Conservation (phyloP, 2,113 vertebrate genomes). For the Azemiops feae region DNA sequence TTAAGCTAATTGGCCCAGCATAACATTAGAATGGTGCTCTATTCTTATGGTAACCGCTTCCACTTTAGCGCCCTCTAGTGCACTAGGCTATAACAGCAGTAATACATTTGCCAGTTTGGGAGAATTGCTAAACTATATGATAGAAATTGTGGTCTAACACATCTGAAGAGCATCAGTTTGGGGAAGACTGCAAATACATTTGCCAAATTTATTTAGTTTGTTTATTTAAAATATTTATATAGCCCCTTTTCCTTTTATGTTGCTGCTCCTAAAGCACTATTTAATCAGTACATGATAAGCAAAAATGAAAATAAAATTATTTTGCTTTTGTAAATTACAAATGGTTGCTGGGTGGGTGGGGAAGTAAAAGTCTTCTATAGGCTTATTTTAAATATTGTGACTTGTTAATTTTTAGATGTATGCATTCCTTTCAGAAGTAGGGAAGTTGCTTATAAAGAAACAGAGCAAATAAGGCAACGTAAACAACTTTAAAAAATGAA, state of each 20-base stretch:
- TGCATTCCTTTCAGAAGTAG: not conserved
- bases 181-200: not conserved
- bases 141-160: not conserved
- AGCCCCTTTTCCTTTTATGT: rapidly evolving
- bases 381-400: not conserved
- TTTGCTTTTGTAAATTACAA: not conserved
- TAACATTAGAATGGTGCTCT: not conserved
- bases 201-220: not conserved
- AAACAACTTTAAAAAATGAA: not conserved
- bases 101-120: not conserved
- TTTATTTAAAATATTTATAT: not conserved
- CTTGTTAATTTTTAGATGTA: not conserved
- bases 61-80: not conserved
- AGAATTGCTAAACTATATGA: not conserved
- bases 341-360: not conserved
- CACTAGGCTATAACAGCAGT: not conserved
- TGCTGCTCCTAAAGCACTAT: not conserved
- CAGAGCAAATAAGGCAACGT: not conserved
- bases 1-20: not conserved
- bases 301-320: not conserved
- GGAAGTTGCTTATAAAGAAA: not conserved
- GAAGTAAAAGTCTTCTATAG: not conserved
- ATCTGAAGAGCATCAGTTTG: not conserved
- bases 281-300: not conserved
- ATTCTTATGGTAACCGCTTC: not conserved